phyloP scores from a whole-genome alignment of 2,888 invertebrate genomes.

The Zootermopsis nevadensis region DNA sequence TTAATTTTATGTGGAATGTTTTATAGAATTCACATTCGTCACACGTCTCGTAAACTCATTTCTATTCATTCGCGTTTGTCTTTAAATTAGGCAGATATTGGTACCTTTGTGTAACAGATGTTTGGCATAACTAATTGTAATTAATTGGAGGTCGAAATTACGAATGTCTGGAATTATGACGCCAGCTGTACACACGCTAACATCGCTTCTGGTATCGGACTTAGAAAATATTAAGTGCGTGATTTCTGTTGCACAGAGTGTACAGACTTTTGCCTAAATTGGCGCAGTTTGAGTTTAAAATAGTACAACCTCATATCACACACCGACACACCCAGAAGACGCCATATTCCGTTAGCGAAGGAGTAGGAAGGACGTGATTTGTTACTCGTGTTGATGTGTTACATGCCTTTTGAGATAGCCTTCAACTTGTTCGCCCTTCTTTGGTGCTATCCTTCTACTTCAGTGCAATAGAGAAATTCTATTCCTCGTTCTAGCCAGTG shows the following conservation, averaged over 20 bases:
- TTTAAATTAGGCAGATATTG: too few species aligned
- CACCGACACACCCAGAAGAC: not conserved
- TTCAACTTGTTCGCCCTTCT: constrained; percentile 14
- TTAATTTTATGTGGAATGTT: too few species aligned
- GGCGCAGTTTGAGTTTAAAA: not conserved
- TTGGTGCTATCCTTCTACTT: not conserved
- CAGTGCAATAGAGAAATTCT: not conserved
- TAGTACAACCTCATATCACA: not conserved
- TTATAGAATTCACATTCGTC: too few species aligned
- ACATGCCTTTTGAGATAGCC: not conserved
- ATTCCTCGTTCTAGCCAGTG: not conserved
- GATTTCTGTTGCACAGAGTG: not conserved
- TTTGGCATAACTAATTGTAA: too few species aligned
- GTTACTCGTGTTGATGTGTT: constrained; percentile 2
- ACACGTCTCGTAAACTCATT: too few species aligned
- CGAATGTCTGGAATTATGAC: too few species aligned
- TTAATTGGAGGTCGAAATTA: too few species aligned
- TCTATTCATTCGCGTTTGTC: too few species aligned
- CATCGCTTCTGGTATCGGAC: too few species aligned
- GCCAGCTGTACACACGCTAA: too few species aligned
- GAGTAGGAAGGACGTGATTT: not conserved
- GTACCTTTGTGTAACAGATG: too few species aligned
- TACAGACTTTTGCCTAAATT: not conserved
- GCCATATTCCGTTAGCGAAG: not conserved
- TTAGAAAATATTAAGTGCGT: too few species aligned